Evolutionary conservation across 2,113 vertebrate genomes (phyloP).

Genomic region (Prochilodus magdalenae): DNA sequence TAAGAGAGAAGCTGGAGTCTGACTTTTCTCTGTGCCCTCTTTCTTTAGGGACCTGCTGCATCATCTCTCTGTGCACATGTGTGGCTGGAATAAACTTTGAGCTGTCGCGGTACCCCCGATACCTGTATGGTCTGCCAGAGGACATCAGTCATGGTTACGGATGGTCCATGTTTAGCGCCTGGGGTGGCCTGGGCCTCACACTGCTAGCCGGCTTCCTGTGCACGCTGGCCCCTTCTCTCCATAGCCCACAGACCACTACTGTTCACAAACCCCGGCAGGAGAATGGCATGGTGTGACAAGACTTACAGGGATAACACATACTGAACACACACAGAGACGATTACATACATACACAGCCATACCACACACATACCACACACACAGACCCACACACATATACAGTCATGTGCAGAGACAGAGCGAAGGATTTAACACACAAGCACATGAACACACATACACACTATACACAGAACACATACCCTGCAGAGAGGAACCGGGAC

Average conservation of each 20-base stretch:
- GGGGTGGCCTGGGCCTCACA: conserved; percentile 96
- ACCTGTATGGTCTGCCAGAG: conserved; percentile 94
- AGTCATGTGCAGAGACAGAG: background rate
- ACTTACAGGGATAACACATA: background rate
- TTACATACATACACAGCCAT: background rate
- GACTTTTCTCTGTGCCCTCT: background rate
- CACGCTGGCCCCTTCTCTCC: conserved; percentile 96
- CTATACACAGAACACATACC: background rate
- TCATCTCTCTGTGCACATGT: conserved; percentile 98
- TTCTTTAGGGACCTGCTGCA: conserved; percentile 93
- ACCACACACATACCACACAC: background rate
- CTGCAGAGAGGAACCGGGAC: conserved; percentile 5
- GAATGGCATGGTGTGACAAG: conserved; percentile 85
- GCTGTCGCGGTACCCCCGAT: conserved; percentile 95
- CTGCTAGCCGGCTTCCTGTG: conserved; percentile 98
- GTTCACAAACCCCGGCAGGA: conserved; percentile 95
- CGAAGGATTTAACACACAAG: background rate
- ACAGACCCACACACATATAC: background rate
- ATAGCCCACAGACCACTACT: conserved; percentile 87
- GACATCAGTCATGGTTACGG: conserved; percentile 98
- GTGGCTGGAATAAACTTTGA: conserved; percentile 99
- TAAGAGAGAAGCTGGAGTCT: too few relatives aligned
- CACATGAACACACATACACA: background rate
- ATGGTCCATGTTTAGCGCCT: conserved; percentile 99
- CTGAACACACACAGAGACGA: background rate